Conservation (phyloP, 1,140 invertebrate species). For the Leptopilina boulardi region DNA sequence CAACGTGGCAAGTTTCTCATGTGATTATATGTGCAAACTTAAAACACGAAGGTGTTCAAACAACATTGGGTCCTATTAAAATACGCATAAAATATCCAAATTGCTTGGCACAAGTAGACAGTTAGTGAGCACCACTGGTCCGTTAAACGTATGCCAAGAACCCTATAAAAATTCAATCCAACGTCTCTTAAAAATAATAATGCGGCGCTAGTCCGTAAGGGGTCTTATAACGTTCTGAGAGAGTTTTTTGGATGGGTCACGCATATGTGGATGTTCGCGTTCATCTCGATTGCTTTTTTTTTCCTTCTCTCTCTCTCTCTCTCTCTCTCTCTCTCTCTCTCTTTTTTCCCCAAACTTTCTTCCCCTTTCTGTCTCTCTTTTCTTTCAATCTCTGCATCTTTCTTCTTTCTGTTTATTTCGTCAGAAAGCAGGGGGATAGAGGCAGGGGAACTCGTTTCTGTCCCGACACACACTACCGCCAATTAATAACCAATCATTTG, state of each 20-base stretch:
- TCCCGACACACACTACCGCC: conserved; percentile 33
- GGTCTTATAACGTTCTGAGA: conserved; percentile 50
- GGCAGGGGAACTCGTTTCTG: conserved; percentile 32
- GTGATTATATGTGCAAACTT: conserved; percentile 49
- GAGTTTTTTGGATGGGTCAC: conserved; percentile 41
- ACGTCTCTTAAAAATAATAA: conserved; percentile 64
- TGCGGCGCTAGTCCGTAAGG: conserved; percentile 55
- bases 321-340: conserved; percentile 22
- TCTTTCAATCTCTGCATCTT: conserved; percentile 35
- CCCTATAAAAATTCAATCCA: conserved; percentile 65
- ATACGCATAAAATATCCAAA: conserved; percentile 50
- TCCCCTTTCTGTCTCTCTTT: conserved; percentile 5
- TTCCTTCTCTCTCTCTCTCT: conserved; percentile 13
- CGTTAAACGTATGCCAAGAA: conserved; percentile 57
- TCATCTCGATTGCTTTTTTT: conserved; percentile 24
- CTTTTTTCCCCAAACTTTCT: background rate
- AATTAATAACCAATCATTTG: conserved; percentile 42
- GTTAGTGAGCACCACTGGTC: conserved; percentile 53
- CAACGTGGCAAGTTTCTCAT: conserved; percentile 40
- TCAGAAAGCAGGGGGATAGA: conserved; percentile 1
- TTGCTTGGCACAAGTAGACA: conserved; percentile 29
- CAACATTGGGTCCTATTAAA: conserved; percentile 48
- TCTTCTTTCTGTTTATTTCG: conserved; percentile 38
- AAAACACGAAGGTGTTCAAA: conserved; percentile 46
- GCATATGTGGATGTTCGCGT: conserved; percentile 40